A percentile compares a stretch with the other conserved stretches of the same genome.
These are phyloP conservation scores for Rhea pennata DNA, from an alignment of 2,113 vertebrate species.

Conservation along the genomic window DNA sequence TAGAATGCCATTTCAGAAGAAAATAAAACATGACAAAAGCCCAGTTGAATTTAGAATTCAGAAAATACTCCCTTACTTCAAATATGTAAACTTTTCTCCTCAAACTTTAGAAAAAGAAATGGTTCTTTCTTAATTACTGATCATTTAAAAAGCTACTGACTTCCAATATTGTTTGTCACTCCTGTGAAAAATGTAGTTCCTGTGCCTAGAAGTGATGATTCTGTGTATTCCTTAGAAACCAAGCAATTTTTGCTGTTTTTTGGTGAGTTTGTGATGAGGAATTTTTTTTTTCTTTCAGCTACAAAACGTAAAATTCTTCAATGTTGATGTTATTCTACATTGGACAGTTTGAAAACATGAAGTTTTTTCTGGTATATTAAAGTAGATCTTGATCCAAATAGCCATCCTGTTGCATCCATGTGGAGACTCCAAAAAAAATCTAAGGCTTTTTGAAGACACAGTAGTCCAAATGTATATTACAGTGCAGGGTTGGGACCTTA, in stretches of 20 bases:
- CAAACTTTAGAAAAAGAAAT: too few species aligned
- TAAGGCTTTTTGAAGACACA: background rate
- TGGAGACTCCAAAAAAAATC: background rate
- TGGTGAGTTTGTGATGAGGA: background rate
- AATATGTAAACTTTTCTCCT: background rate
- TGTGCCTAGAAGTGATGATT: background rate
- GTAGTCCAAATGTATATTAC: background rate
- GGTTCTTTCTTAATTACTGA: too few species aligned
- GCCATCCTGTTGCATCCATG: too few species aligned
- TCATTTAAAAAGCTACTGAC: background rate
- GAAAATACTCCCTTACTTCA: background rate
- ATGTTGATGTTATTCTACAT: background rate
- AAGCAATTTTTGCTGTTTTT: background rate
- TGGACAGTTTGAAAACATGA: background rate
- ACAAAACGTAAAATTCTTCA: background rate
- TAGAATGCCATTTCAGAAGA: background rate
- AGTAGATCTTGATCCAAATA: background rate
- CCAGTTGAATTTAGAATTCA: background rate
- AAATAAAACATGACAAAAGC: background rate
- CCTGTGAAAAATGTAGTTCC: background rate
- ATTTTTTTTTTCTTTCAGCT: background rate
- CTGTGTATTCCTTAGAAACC: background rate
- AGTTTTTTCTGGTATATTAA: background rate
- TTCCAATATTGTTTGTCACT: background rate
- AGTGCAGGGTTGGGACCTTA: background rate